Evolutionary conservation across 2,888 invertebrate genomes (phyloP), one percentile per base, ranked within the genome.

Genomic region (Megalurothrips usitatus): DNA sequence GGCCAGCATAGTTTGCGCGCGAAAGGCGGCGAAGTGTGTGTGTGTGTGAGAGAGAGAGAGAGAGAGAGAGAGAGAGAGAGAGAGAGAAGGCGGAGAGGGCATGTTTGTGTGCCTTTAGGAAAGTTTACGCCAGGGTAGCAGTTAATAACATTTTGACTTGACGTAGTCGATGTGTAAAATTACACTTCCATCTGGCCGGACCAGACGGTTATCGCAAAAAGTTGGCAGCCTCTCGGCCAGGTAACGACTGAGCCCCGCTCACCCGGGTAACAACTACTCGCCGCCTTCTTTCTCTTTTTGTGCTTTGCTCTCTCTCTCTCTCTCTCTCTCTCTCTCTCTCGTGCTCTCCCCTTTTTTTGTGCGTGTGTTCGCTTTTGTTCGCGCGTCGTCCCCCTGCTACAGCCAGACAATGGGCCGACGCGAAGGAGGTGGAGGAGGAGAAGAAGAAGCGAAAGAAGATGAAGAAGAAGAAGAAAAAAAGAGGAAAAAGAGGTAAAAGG

Each of bases 401-500:
- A 52, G 26, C 19, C 48, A 11, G 8, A 47, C 47, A 17, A 43
- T 80, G 68, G 47, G 47, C 68, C 63, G 80, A 63, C 63, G 80
- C 63, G 75, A 75, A 68, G 75, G 78, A 80, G 80, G 28, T 47
- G 52, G 19, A 78, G 80, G 48, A 48, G 78, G 80, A 75, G 78
- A 81, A 48, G 34, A 19, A 78, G 49, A 23, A 80, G 80, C 49
- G 80, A 49, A 23, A 80, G 80, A 80, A 52, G 49, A 23, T 52
- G 80, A 80, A 52, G 49, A 26, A 80, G 80, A 80, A n/a, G 49
- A 52, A 49, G 80, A 80, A 52, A 49, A 80, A 52, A 80, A 52
- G 49, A 52, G 52, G 80, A 80, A 52, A 80, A 52, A 80, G 80
- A 80, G 80, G 49, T 49, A 80, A n/a, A 80, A 52, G 49, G 80